phyloP scores from a whole-genome alignment of 2,888 invertebrate species.

The Polydrusus pterygomalis region DNA sequence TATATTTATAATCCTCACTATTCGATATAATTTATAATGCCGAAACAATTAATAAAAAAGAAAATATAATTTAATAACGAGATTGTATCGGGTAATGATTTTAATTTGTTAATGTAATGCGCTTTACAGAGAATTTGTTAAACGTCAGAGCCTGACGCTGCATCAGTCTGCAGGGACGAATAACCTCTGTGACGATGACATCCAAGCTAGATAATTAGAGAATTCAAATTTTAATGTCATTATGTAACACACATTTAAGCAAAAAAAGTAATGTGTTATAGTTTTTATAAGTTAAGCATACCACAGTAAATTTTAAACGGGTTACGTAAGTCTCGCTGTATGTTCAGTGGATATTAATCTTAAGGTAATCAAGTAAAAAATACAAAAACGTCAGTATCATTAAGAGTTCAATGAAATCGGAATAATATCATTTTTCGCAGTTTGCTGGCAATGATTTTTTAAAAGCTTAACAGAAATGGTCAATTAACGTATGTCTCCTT shows the following conservation, averaged over 20 bases:
- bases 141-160: constrained; percentile 11
- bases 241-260: background rate
- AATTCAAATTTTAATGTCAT: background rate
- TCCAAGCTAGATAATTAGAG: background rate
- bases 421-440: no score
- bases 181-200: background rate
- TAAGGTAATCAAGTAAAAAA: no score
- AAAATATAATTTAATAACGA: constrained; percentile 19
- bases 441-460: no score
- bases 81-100: constrained; percentile 26
- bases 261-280: no score
- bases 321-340: no score
- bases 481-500: no score
- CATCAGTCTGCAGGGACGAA: constrained; percentile 10
- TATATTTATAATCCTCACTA: constrained; percentile 6
- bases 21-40: background rate
- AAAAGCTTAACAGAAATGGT: no score
- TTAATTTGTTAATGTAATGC: constrained; percentile 33
- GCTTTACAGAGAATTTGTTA: constrained; percentile 21
- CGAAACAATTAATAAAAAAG: constrained; percentile 17
- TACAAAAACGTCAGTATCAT: no score
- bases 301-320: no score
- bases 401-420: no score
- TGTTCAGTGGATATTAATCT: no score
- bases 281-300: no score